Evolutionary conservation across 2,113 vertebrate genomes (phyloP).

Genomic region (Chitala chitala): DNA sequence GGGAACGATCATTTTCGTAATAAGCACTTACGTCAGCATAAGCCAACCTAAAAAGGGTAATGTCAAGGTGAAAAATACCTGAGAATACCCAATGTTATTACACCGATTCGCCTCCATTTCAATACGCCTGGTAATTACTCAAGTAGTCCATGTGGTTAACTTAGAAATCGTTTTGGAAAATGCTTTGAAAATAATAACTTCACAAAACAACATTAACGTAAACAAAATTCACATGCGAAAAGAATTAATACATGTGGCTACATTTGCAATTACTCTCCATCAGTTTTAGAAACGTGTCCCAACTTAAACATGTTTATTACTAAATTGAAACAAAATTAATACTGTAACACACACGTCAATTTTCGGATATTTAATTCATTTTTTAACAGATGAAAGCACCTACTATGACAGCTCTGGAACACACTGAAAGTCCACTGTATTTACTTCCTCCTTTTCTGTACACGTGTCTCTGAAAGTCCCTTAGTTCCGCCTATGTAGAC

Average conservation of each 20-base stretch:
- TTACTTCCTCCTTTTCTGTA: constrained; percentile 67
- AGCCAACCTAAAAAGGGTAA: no score
- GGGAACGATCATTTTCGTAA: no score
- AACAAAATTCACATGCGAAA: neutral
- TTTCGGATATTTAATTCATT: constrained; percentile 16
- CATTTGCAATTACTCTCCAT: neutral
- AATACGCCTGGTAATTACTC: no score
- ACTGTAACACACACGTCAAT: neutral
- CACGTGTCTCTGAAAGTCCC: constrained; percentile 52
- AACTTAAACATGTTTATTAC: neutral
- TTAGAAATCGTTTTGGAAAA: no score
- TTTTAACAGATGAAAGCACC: constrained; percentile 35
- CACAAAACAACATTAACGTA: neutral
- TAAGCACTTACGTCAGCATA: no score
- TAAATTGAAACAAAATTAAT: neutral
- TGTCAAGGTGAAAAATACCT: no score
- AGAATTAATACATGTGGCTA: neutral
- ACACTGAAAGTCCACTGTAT: constrained; percentile 36
- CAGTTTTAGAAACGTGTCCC: neutral
- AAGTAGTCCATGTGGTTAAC: no score
- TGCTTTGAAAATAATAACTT: no score
- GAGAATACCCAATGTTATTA: no score
- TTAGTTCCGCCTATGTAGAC: constrained; percentile 44
- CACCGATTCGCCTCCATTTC: no score
- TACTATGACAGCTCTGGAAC: constrained; percentile 36